Conservation (phyloP, 2,113 vertebrate genomes). For the Ginglymostoma cirratum region DNA sequence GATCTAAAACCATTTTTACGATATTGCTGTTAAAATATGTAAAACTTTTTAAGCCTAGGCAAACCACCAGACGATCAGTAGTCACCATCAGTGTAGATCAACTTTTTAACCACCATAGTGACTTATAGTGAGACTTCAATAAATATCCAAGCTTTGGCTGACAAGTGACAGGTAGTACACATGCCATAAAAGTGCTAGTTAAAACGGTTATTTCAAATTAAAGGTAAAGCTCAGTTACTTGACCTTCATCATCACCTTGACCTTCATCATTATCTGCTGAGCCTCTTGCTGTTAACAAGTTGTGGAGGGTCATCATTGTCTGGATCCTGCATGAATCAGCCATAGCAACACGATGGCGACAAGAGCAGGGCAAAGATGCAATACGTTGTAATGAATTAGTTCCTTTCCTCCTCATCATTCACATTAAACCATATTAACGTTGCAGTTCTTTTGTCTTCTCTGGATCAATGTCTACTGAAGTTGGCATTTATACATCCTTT, state of each 20-base stretch:
- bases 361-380: background rate
- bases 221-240: background rate
- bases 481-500: background rate
- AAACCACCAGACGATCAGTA: background rate
- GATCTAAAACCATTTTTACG: background rate
- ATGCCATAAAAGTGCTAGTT: background rate
- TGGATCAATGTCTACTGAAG: background rate
- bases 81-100: background rate
- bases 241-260: too few species aligned
- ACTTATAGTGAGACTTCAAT: background rate
- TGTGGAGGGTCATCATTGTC: background rate
- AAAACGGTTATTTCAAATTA: background rate
- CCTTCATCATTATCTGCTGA: background rate
- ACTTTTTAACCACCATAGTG: background rate
- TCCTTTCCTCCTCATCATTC: background rate
- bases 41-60: background rate
- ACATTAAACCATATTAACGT: background rate
- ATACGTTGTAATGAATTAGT: background rate
- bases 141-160: background rate
- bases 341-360: background rate
- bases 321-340: background rate
- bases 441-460: background rate
- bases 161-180: background rate
- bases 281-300: background rate
- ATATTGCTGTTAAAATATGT: background rate